Conservation (phyloP, 2,888 invertebrate genomes). For the Archips xylosteana region DNA sequence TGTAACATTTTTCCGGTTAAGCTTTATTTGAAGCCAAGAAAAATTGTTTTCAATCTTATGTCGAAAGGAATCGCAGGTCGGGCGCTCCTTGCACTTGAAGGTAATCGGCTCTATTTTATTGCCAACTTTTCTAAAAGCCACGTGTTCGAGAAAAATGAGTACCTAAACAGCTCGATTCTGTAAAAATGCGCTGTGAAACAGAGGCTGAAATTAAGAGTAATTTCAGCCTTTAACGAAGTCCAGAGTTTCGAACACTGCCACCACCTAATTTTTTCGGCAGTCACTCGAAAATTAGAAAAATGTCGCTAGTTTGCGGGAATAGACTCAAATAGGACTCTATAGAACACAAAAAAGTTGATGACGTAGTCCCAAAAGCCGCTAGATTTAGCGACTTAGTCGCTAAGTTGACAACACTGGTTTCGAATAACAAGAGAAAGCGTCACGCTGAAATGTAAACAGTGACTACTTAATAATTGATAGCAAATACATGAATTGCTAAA, state of each 20-base stretch:
- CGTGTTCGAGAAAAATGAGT: not conserved
- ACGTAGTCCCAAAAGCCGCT: too few relatives aligned
- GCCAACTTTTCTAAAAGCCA: constrained; percentile 9
- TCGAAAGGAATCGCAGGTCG: constrained; percentile 7
- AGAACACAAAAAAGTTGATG: too few relatives aligned
- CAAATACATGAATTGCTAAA: not conserved
- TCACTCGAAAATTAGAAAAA: too few relatives aligned
- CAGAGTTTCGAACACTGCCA: not conserved
- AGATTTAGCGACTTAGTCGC: too few relatives aligned
- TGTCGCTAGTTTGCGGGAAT: too few relatives aligned
- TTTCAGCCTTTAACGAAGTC: not conserved
- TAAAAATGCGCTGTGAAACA: not conserved
- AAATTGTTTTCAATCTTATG: constrained; percentile 3
- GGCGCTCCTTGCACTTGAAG: constrained; percentile 16
- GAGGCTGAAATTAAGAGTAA: too few relatives aligned
- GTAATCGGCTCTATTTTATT: constrained; percentile 42
- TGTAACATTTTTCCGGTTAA: not conserved
- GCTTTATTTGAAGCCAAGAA: not conserved
- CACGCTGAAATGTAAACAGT: too few relatives aligned
- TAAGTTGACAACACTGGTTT: too few relatives aligned
- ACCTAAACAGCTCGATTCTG: constrained; percentile 7
- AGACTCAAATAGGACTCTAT: too few relatives aligned
- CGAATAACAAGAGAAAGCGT: too few relatives aligned
- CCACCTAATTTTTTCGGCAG: too few relatives aligned
- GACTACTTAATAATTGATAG: not conserved